phyloP scores from a whole-genome alignment of 2,113 vertebrate genomes.

The Forbesichthys agassizii region DNA sequence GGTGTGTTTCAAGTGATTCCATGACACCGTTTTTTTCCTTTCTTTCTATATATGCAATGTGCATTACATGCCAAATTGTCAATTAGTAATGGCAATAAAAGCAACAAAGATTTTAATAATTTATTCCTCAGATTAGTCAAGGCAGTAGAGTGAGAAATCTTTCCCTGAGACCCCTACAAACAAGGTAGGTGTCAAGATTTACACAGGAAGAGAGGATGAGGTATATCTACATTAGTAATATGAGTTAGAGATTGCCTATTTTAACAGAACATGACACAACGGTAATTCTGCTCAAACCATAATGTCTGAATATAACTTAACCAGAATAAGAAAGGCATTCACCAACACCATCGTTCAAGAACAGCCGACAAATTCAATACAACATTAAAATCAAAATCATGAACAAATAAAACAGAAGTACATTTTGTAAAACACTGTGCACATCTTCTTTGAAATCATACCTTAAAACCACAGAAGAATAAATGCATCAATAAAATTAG shows the following conservation, averaged over 20 bases:
- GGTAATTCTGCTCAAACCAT: background rate
- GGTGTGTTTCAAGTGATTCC: background rate
- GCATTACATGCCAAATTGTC: too few species aligned
- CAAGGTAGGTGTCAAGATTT: slow-evolving; percentile 17
- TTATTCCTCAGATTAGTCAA: slow-evolving; percentile 45
- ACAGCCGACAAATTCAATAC: too few species aligned
- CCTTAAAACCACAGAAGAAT: too few species aligned
- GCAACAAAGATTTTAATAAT: slow-evolving; percentile 5
- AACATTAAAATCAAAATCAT: too few species aligned
- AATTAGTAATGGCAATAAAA: background rate
- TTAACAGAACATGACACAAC: background rate
- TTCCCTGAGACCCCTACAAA: slow-evolving; percentile 39
- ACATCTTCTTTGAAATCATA: too few species aligned
- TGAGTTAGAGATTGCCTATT: slow-evolving; percentile 20
- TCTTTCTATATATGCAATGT: background rate
- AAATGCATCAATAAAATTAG: too few species aligned
- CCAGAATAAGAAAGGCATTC: background rate
- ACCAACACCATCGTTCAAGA: too few species aligned
- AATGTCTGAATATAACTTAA: slow-evolving; percentile 1
- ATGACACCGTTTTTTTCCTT: too few species aligned
- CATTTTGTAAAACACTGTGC: too few species aligned
- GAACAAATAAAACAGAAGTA: too few species aligned
- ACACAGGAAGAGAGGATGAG: slow-evolving; percentile 9
- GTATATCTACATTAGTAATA: background rate
- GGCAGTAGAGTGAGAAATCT: slow-evolving; percentile 19